Conservation (phyloP, 2,888 invertebrate genomes). For the Drosophila phalerata region DNA sequence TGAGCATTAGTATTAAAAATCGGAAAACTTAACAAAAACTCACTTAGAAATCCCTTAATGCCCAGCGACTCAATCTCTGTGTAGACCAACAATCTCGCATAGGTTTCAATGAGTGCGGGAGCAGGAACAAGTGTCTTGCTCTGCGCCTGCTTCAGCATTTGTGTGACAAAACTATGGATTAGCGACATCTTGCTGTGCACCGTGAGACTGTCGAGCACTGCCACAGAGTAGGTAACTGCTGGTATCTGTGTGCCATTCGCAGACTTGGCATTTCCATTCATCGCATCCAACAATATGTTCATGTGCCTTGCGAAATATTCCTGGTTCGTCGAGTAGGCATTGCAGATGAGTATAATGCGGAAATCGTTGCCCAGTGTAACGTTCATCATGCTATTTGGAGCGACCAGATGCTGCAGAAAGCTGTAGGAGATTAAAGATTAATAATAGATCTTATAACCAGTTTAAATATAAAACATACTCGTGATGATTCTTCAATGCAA, state of each 20-base stretch:
- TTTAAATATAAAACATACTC: conserved; percentile 87
- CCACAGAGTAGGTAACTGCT: conserved; percentile 95
- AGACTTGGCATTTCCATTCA: conserved; percentile 90
- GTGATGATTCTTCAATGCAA: conserved; percentile 92
- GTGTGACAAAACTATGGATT: conserved; percentile 93
- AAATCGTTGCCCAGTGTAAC: conserved; percentile 95
- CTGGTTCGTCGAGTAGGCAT: conserved; percentile 97
- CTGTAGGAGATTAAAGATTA: conserved; percentile 85
- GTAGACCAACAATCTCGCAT: conserved; percentile 96
- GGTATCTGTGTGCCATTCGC: conserved; percentile 88
- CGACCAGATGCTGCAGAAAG: conserved; percentile 93
- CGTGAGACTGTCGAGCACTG: conserved; percentile 96
- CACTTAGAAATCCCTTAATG: conserved; percentile 97
- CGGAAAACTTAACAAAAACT: conserved; percentile 20
- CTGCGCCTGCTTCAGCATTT: conserved; percentile 96
- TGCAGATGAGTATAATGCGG: conserved; percentile 95
- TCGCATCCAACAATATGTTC: conserved; percentile 95
- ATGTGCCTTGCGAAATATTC: conserved; percentile 96
- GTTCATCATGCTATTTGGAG: conserved; percentile 90
- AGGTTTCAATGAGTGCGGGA: conserved; percentile 97
- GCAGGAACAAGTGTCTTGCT: conserved; percentile 94
- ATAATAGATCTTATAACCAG: not conserved
- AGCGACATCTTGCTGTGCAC: conserved; percentile 98
- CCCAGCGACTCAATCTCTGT: conserved; percentile 98
- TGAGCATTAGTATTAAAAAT: not conserved